Percentiles rank a stretch among this genome's conserved stretches.
These are phyloP conservation scores for Platysternon megacephalum DNA, from an alignment of 2,113 vertebrate genomes.

Conservation along the genomic window DNA sequence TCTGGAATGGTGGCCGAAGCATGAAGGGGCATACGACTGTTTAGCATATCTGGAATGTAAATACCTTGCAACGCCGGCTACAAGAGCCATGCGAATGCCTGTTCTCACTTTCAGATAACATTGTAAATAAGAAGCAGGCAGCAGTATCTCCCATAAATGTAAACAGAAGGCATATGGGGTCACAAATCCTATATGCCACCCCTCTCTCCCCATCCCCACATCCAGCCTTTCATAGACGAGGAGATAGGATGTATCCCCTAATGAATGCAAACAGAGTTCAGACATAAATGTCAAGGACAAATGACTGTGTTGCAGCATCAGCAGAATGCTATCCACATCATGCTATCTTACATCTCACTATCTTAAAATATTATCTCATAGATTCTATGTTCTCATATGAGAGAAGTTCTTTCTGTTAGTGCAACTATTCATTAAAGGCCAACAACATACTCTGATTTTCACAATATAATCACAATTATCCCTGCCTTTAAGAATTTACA, in stretches of 20 bases:
- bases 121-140: too few species aligned
- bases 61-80: too few species aligned
- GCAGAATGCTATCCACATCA: background rate
- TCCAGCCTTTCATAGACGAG: rapidly evolving
- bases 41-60: too few species aligned
- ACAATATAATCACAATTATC: background rate
- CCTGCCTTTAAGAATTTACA: background rate
- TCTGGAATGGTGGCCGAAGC: too few species aligned
- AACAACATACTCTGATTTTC: background rate
- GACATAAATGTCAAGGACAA: background rate
- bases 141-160: too few species aligned
- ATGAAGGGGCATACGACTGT: too few species aligned
- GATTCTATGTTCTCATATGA: rapidly evolving
- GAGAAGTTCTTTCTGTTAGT: background rate
- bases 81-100: too few species aligned
- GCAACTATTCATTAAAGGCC: background rate
- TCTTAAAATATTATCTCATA: background rate
- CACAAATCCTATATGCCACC: background rate
- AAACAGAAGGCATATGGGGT: background rate
- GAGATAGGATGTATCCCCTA: background rate
- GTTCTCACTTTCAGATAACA: too few species aligned
- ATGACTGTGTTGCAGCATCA: background rate
- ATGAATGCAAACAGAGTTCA: background rate
- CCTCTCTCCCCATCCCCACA: background rate
- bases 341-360: background rate